Percentiles rank a stretch among this genome's conserved stretches.
Evolutionary conservation across 2,113 vertebrate species (phyloP).

Genomic region (Craseonycteris thonglongyai): DNA sequence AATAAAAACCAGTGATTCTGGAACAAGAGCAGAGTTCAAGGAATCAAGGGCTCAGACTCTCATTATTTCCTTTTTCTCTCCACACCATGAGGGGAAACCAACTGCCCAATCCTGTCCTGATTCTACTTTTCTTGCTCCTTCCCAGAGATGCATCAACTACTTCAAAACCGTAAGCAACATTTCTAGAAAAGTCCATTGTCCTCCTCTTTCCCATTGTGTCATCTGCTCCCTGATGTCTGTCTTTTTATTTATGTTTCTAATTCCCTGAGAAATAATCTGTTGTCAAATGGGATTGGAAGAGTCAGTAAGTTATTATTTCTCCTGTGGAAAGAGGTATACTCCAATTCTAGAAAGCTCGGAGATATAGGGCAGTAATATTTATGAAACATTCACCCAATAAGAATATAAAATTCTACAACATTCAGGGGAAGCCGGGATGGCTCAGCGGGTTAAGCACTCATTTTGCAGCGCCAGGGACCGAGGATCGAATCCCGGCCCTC

Average conservation of each 20-base stretch:
- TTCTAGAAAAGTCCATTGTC: neutral
- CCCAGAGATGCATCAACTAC: slow-evolving; percentile 4
- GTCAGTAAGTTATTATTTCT: neutral
- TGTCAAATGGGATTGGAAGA: neutral
- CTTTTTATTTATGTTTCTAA: neutral
- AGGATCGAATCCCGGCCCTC: too few species aligned
- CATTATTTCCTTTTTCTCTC: neutral
- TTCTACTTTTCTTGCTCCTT: slow-evolving; percentile 49
- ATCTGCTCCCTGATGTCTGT: neutral
- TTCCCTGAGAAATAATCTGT: neutral
- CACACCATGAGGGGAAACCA: slow-evolving; percentile 6
- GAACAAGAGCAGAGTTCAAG: slow-evolving; percentile 28
- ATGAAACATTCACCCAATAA: neutral
- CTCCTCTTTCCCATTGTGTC: neutral
- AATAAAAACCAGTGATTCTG: slow-evolving; percentile 42
- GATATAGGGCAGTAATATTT: neutral
- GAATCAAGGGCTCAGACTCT: neutral
- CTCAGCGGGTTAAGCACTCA: too few species aligned
- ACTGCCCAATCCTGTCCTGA: neutral
- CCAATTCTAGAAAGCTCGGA: neutral
- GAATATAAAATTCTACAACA: neutral
- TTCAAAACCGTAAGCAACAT: slow-evolving; percentile 56
- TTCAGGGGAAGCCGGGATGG: too few species aligned
- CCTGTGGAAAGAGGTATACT: neutral
- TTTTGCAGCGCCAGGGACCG: too few species aligned